phyloP scores from a whole-genome alignment of 2,113 vertebrate genomes.

The Gymnorhina tibicen region DNA sequence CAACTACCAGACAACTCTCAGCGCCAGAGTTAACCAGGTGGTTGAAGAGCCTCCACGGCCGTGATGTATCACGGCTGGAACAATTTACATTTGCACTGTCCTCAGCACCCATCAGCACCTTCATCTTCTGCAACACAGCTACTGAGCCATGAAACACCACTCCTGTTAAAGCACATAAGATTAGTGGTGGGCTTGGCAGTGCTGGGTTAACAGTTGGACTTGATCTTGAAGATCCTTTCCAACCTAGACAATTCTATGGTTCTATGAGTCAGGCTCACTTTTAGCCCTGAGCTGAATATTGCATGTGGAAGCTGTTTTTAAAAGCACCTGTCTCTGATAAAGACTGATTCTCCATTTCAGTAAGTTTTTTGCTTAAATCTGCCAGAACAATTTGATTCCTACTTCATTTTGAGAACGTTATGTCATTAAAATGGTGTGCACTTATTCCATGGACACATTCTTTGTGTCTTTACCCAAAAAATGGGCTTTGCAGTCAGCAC shows the following conservation, averaged over 20 bases:
- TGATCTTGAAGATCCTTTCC: not conserved
- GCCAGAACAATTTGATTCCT: not conserved
- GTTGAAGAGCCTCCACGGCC: not conserved
- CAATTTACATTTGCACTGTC: not conserved
- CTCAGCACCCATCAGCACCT: not conserved
- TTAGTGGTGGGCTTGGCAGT: not conserved
- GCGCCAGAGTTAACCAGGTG: not conserved
- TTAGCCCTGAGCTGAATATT: not conserved
- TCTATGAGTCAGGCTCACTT: not conserved
- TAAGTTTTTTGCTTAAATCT: not conserved
- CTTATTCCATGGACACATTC: not conserved
- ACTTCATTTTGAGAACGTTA: fast-evolving
- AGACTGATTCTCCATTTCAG: not conserved
- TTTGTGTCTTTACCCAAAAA: not conserved
- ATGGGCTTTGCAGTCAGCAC: not conserved
- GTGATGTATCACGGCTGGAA: not conserved
- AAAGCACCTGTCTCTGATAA: not conserved
- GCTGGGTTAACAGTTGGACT: not conserved
- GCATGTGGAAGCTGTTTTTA: not conserved
- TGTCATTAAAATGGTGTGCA: not conserved
- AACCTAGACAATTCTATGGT: not conserved
- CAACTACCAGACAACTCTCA: not conserved
- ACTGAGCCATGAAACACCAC: not conserved
- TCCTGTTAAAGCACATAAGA: not conserved
- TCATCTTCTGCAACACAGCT: not conserved